These are phyloP conservation scores for Megalonaias nervosa DNA, from an alignment of 1,140 invertebrate genomes.

Conservation along the genomic window DNA sequence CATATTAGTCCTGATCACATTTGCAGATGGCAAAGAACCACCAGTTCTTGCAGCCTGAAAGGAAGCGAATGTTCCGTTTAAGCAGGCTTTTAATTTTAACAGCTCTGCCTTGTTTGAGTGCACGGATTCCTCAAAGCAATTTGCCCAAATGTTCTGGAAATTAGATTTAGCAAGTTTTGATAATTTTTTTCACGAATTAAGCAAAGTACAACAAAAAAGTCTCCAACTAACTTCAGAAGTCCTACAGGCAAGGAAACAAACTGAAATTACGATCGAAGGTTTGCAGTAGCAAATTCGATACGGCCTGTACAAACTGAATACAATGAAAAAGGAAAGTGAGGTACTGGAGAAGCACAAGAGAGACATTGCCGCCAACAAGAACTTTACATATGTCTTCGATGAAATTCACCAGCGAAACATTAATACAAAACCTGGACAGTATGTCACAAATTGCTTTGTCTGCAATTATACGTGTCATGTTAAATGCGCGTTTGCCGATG, in stretches of 20 bases:
- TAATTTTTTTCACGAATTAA: slow-evolving; percentile 24
- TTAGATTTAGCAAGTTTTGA: slow-evolving; percentile 24
- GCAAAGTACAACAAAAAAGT: slow-evolving; percentile 25
- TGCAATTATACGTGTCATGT: slow-evolving; percentile 45
- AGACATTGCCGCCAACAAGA: slow-evolving; percentile 33
- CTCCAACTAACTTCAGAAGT: slow-evolving; percentile 34
- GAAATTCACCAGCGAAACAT: slow-evolving; percentile 22
- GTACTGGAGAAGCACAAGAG: slow-evolving; percentile 30
- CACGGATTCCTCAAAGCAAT: not conserved
- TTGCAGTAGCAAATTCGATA: slow-evolving; percentile 20
- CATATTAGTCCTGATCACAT: slow-evolving; percentile 40
- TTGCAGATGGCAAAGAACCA: slow-evolving; percentile 35
- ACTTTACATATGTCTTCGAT: slow-evolving; percentile 32
- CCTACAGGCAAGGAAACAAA: slow-evolving; percentile 16
- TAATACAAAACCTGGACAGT: slow-evolving; percentile 8
- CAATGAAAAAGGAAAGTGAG: slow-evolving; percentile 15
- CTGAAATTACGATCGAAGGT: slow-evolving; percentile 26
- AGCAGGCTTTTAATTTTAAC: slow-evolving; percentile 6
- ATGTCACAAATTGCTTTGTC: slow-evolving; percentile 36
- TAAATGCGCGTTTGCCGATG: slow-evolving; percentile 8
- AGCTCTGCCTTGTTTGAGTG: slow-evolving; percentile 13
- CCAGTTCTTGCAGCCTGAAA: slow-evolving; percentile 36
- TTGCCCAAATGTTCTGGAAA: slow-evolving; percentile 30
- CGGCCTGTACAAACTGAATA: slow-evolving; percentile 21
- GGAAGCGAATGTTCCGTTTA: not conserved